Evolutionary conservation across 2,888 invertebrate species (phyloP), one percentile per base, ranked within the genome.

Genomic region (Pachydiplax longipennis): DNA sequence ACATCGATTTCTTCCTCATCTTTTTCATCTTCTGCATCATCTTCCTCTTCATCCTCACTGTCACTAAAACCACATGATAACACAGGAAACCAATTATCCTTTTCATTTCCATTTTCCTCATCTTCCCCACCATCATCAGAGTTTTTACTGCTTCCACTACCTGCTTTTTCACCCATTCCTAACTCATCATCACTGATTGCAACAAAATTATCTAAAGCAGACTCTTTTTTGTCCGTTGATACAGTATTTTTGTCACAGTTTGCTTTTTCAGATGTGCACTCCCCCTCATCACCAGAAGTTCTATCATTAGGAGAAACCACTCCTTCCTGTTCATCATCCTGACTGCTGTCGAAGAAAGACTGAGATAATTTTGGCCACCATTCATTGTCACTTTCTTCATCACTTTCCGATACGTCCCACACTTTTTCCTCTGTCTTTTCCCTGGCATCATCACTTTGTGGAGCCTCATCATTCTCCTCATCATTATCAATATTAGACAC

Each of bases 351-450:
- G 5, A 40, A 81, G 37, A 90, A 90, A 0, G 81, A 81, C 80
- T 90, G 90, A 2, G 90, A 90, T 12, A 90, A 37, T 18, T 90
- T 90, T 37, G 90, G 90, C 90, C 90, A 90, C 90, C 90, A 90
- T 22, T 90, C 90, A 58, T 90, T 90, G n/a, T 81, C 81, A 35
- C 90, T 90, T 80, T 90, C 90, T 2, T 80, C 80, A 31, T 80
- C 80, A 44, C 58, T 58, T 5, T 90, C 90, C 1, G 53, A 80
- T 3, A 2, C n/a, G 8, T 90, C 90, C 58, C 80, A 81, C n/a
- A 31, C n/a, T n/a, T 81, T 90, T 3, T 31, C 81, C 15, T 13
- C 25, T 18, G 35, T 58, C 12, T 90, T 81, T 18, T 90, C 90
- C 12, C 10, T 48, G 18, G 44, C 25, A 80, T 81, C 81, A 22